Percentiles rank a stretch among this genome's conserved stretches.
These are phyloP conservation scores for Drosophila limbata DNA, from an alignment of 2,888 invertebrate species.

Conservation along the genomic window DNA sequence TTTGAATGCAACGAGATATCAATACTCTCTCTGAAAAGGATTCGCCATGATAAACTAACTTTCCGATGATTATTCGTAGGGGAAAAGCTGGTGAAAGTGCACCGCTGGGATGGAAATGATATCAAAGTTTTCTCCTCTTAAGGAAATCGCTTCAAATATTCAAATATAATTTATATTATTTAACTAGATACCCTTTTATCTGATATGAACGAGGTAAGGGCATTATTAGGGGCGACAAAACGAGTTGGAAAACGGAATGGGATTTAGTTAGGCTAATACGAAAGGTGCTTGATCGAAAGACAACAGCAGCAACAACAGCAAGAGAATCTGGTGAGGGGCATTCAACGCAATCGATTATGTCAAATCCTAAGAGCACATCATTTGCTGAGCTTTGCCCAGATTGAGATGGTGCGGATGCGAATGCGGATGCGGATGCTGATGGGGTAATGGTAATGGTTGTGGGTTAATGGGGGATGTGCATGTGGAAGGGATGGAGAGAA, in stretches of 20 bases:
- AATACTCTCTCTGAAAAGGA: constrained; percentile 35
- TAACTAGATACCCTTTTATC: background rate
- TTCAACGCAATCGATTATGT: constrained; percentile 64
- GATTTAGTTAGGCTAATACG: constrained; percentile 32
- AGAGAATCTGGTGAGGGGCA: constrained; percentile 7
- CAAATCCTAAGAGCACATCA: constrained; percentile 65
- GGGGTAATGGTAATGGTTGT: constrained; percentile 1
- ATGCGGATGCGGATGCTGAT: constrained; percentile 5
- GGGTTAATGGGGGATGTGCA: background rate
- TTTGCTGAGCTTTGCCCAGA: constrained; percentile 38
- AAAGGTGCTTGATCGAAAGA: constrained; percentile 57
- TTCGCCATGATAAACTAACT: background rate
- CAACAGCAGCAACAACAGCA: constrained; percentile 14
- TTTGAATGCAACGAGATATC: constrained; percentile 26
- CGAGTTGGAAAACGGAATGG: constrained; percentile 9
- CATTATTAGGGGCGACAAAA: constrained; percentile 21
- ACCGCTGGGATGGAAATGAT: no score
- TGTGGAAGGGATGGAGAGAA: no score
- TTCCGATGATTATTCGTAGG: no score
- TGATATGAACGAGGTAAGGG: constrained; percentile 7
- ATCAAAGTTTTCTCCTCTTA: no score
- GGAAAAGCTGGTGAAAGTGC: no score
- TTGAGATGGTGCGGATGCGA: constrained; percentile 10
- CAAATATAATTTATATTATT: no score
- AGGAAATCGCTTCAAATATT: no score